Conservation (phyloP, 1,140 invertebrate species). For the Drosophila melanica region DNA sequence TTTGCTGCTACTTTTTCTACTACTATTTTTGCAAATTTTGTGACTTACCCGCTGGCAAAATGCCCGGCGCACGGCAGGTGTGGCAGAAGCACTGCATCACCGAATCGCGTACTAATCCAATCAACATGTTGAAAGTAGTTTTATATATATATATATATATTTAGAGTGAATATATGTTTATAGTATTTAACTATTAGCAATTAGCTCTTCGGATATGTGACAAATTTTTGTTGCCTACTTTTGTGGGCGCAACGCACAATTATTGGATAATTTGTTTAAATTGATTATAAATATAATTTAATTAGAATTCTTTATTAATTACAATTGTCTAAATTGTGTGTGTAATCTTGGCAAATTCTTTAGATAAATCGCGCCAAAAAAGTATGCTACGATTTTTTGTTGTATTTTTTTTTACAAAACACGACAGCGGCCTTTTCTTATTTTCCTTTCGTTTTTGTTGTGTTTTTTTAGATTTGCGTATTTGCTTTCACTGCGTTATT, state of each 20-base stretch:
- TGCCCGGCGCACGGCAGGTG: constrained; percentile 91
- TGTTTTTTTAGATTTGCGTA: constrained; percentile 2
- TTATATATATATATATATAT: constrained; percentile 17
- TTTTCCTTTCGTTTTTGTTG: constrained; percentile 3
- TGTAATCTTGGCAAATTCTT: constrained; percentile 1
- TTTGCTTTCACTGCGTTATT: constrained; percentile 26
- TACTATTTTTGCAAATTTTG: constrained; percentile 5
- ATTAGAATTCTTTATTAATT: constrained; percentile 6
- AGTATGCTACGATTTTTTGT: constrained; percentile 44
- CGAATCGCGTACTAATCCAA: constrained; percentile 92
- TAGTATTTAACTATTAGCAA: constrained; percentile 22
- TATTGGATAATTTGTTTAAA: background rate
- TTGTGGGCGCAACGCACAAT: constrained; percentile 11
- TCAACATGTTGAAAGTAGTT: constrained; percentile 87
- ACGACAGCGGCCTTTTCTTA: constrained; percentile 11
- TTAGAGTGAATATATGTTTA: background rate
- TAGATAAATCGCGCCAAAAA: constrained; percentile 17
- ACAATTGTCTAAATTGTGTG: constrained; percentile 10
- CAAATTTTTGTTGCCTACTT: constrained; percentile 29
- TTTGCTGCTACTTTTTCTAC: constrained; percentile 23
- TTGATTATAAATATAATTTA: constrained; percentile 2
- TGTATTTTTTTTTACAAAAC: constrained; percentile 28
- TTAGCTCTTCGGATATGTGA: constrained; percentile 47
- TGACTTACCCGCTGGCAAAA: constrained; percentile 89
- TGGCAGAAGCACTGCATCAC: constrained; percentile 95